phyloP scores from a whole-genome alignment of 1,140 invertebrate species.

The Adoxophyes honmai region DNA sequence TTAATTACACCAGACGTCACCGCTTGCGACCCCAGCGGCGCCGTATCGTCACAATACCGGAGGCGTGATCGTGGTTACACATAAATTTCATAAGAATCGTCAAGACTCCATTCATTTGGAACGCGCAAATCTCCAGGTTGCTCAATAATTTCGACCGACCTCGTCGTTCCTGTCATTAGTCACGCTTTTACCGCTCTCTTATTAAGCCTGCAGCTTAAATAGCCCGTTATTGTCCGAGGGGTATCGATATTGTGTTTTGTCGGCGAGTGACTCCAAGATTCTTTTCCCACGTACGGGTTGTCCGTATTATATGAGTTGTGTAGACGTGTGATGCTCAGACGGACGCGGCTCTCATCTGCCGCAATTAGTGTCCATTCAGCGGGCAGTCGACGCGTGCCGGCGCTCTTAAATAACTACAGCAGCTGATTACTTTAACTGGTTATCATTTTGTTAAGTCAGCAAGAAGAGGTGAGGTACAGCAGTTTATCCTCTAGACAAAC shows the following conservation, averaged over 20 bases:
- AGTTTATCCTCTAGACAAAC: too few relatives aligned
- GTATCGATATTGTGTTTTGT: constrained; percentile 13
- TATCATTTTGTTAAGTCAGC: constrained; percentile 17
- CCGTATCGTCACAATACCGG: constrained; percentile 7
- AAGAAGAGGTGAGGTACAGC: too few relatives aligned
- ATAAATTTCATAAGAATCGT: constrained; percentile 47
- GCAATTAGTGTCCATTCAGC: constrained; percentile 45
- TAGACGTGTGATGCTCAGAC: constrained; percentile 18
- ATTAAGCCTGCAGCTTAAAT: constrained; percentile 15
- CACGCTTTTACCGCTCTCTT: constrained; percentile 38
- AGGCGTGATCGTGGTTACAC: constrained; percentile 28
- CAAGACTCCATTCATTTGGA: constrained; percentile 42
- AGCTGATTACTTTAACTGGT: constrained; percentile 16
- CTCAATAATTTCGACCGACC: constrained; percentile 36
- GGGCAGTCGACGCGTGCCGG: constrained; percentile 33
- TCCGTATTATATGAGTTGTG: constrained; percentile 24
- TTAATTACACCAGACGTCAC: constrained; percentile 53
- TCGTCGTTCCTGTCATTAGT: constrained; percentile 37
- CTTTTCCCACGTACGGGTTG: constrained; percentile 46
- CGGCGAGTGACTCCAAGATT: constrained; percentile 27
- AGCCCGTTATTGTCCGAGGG: constrained; percentile 14
- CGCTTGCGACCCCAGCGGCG: constrained; percentile 18
- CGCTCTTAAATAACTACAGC: constrained; percentile 28
- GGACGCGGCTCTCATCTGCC: constrained; percentile 28
- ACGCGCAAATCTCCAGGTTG: constrained; percentile 37